These are phyloP conservation scores for Patiria pectinifera DNA, from an alignment of 53 echinoderm and acorn worm genomes.

Conservation along the genomic window DNA sequence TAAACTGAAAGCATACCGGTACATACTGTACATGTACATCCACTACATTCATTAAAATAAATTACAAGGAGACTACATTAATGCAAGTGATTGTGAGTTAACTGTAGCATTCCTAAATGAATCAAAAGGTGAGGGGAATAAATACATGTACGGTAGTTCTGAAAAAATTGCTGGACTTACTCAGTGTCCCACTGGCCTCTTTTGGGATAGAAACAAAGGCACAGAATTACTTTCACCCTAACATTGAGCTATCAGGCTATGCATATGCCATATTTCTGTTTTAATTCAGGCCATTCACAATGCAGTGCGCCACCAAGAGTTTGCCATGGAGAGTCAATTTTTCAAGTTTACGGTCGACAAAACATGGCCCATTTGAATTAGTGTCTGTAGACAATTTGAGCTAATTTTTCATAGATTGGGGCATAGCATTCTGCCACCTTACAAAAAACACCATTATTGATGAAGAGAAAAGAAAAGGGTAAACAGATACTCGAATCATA, in stretches of 20 bases:
- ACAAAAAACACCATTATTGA: no score
- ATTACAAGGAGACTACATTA: neutral
- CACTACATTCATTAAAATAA: neutral
- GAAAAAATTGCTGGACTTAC: slow-evolving; percentile 43
- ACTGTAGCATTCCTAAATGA: slow-evolving; percentile 23
- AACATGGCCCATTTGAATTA: no score
- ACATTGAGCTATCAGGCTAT: neutral
- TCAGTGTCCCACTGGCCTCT: neutral
- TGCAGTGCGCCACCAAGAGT: no score
- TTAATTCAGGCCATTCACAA: no score
- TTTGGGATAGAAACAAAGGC: neutral
- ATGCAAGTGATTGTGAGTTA: neutral
- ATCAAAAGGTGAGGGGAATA: slow-evolving; percentile 7
- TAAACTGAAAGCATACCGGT: neutral
- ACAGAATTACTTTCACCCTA: neutral
- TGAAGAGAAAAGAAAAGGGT: no score
- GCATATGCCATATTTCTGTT: no score
- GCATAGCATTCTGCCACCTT: no score
- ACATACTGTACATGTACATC: neutral
- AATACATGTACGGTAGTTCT: neutral
- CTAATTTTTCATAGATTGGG: no score
- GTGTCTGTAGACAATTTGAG: no score
- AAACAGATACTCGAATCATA: no score
- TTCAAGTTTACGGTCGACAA: no score
- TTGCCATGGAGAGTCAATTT: no score